Evolutionary conservation across 1,140 invertebrate species (phyloP), one percentile per base, ranked within the genome.

Genomic region (Luehdorfia chinensis): DNA sequence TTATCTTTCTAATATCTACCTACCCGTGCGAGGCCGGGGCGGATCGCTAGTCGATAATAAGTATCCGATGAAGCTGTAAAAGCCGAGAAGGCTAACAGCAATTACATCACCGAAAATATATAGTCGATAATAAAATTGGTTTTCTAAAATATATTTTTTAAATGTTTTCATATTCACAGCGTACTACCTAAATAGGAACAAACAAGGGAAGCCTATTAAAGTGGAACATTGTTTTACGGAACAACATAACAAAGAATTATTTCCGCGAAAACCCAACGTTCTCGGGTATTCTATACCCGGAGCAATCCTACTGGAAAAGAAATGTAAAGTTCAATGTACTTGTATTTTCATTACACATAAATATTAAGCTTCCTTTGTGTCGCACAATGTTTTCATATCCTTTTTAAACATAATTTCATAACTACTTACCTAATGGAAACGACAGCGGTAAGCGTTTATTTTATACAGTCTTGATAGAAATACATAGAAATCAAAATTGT

Each of bases 321-420:
- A 43, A 43, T 43, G 39, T 43, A 43, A 43, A 43, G 14, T 43
- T 43, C 39, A 43, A 43, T 43, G 28, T 43, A 43, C 25, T 30
- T 28, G 39, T 43, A 16, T 43, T 43, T 43, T 30, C 27, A 6
- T 43, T 11, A 43, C 8, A 43, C 30, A 30, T 43, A 43, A 43
- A 28, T 43, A 43, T 43, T 30, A 30, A 16, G 23, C 9, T 43
- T 43, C 39, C 39, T 18, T 28, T 19, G 19, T 30, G 39, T 18
- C 4, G 11, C n/a, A 4, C 4, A 3, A 15, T 28, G 13, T 28
- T 18, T 43, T 18, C 5, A 8, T 43, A 28, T 43, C 39, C 39
- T 43, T 25, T 11, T 28, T 8, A 14, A 25, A 14, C n/a, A 19
- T n/a, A 13, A 4, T 11, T 13, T 7, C n/a, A 7, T 6, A 39